These are phyloP conservation scores for Amblyopsis hoosieri DNA, from an alignment of 2,797 vertebrate genomes.

Conservation along the genomic window DNA sequence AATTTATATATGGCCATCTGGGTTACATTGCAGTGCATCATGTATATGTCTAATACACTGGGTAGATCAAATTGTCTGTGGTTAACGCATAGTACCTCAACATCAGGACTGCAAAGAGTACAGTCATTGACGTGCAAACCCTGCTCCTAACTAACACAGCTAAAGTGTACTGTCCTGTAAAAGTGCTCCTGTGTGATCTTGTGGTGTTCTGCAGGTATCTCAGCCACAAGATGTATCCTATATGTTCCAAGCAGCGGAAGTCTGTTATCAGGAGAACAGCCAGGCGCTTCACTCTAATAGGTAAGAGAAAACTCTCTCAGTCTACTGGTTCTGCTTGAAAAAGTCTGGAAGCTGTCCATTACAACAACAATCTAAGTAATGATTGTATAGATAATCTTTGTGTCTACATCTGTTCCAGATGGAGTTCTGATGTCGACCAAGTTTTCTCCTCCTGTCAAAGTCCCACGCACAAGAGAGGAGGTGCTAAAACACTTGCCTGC, in stretches of 20 bases:
- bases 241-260: conserved; percentile 42
- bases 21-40: no score
- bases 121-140: no score
- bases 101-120: no score
- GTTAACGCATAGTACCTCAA: no score
- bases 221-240: conserved; percentile 52
- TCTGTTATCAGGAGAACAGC: conserved; percentile 47
- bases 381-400: not conserved
- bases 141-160: not conserved
- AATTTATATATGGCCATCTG: no score
- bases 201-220: conserved; percentile 45
- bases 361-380: no score
- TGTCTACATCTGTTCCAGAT: conserved; percentile 46
- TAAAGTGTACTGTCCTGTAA: no score
- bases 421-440: conserved; percentile 63
- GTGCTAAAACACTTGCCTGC: conserved; percentile 15
- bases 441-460: conserved; percentile 56
- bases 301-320: conserved; percentile 24
- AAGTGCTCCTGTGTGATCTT: not conserved
- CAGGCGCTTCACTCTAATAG: conserved; percentile 52
- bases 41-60: no score
- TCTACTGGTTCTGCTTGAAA: no score
- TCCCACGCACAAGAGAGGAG: conserved; percentile 66
- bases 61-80: no score
- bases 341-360: no score